Conservation (phyloP, 2,888 invertebrate genomes). For the Glaucopsyche alexis region DNA sequence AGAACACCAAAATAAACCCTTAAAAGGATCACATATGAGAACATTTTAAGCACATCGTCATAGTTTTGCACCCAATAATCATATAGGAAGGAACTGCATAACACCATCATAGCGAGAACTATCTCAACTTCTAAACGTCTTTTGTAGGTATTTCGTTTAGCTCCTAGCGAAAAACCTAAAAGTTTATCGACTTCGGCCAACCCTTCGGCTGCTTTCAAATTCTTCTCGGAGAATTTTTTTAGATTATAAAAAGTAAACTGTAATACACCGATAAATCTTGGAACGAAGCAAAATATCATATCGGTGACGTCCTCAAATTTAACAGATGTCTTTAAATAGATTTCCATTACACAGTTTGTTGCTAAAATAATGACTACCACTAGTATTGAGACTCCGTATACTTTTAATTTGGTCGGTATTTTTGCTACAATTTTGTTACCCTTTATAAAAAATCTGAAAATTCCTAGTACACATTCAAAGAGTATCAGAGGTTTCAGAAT, state of each 20-base stretch:
- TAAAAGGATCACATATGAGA: not conserved
- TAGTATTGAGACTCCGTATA: not conserved
- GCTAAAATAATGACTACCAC: not conserved
- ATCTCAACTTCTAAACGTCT: not conserved
- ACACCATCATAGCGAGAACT: not conserved
- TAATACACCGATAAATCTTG: not conserved
- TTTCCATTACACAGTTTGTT: not conserved
- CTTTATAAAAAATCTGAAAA: not conserved
- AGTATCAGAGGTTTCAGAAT: not conserved
- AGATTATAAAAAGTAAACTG: not conserved
- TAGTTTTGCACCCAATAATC: slow-evolving; percentile 1
- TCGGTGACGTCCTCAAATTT: not conserved
- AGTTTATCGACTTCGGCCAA: not conserved
- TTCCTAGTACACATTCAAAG: not conserved
- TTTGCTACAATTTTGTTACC: not conserved
- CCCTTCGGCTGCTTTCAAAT: not conserved
- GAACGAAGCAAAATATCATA: not conserved
- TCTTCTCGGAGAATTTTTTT: not conserved
- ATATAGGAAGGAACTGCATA: not conserved
- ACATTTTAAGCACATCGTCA: not conserved
- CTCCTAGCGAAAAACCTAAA: not conserved
- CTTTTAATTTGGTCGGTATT: not conserved
- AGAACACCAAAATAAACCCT: slow-evolving; percentile 5
- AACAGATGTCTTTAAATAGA: not conserved
- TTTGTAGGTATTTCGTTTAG: not conserved